Evolutionary conservation across 2,113 vertebrate genomes (phyloP).

Genomic region (Arizona elegans): DNA sequence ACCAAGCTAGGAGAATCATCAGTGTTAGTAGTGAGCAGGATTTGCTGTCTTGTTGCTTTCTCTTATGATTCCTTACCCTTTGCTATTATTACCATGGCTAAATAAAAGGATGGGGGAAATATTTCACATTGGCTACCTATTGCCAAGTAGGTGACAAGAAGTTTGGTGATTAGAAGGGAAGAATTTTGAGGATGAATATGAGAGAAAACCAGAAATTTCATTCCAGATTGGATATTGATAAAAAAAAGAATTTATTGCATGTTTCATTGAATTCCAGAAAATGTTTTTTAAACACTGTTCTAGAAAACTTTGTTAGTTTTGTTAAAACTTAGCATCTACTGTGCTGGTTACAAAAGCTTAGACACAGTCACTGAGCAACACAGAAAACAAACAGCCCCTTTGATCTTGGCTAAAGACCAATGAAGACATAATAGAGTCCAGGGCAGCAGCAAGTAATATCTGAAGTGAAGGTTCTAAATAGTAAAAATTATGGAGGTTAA

Average conservation of each 20-base stretch:
- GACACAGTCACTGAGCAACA: too few relatives aligned
- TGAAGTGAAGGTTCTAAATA: neutral
- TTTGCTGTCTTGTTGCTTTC: neutral
- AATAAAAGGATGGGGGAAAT: neutral
- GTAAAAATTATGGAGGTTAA: neutral
- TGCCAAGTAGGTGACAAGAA: neutral
- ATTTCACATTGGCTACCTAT: neutral
- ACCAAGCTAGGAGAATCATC: neutral
- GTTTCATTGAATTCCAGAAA: too few relatives aligned
- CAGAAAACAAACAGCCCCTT: neutral
- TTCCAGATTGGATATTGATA: neutral
- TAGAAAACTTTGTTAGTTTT: neutral
- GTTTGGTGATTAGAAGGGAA: neutral
- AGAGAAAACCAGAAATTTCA: neutral
- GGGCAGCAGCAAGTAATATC: neutral
- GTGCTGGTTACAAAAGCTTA: neutral
- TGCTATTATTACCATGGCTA: neutral
- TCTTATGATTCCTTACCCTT: neutral
- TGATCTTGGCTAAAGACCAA: neutral
- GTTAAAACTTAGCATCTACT: neutral
- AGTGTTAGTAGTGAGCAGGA: neutral
- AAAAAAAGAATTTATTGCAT: neutral
- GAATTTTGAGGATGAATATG: neutral
- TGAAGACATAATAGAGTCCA: neutral
- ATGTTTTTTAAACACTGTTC: neutral